Conservation (phyloP, 2,888 invertebrate genomes). For the Leucophenga montana region DNA sequence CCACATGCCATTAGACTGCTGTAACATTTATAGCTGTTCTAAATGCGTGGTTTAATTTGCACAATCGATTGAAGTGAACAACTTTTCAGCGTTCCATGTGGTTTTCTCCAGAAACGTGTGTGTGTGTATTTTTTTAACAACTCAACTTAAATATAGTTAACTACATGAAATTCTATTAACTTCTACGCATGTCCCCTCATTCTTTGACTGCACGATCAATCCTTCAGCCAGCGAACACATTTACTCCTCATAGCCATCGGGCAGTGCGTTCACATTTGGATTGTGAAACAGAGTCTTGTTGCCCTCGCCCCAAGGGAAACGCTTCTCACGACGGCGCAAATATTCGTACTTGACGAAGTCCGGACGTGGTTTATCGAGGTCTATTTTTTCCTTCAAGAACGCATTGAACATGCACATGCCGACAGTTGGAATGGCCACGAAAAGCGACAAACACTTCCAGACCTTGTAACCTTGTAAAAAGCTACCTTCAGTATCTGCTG, state of each 20-base stretch:
- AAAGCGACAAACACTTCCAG: constrained; percentile 85
- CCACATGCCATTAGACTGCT: no score
- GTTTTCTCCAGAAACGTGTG: constrained; percentile 23
- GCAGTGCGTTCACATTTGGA: constrained; percentile 84
- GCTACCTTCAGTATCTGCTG: constrained; percentile 66
- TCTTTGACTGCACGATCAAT: background rate
- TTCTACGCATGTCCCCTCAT: background rate
- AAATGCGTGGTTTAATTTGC: no score
- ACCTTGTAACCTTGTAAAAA: constrained; percentile 12
- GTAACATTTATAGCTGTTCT: no score
- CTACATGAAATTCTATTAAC: constrained; percentile 39
- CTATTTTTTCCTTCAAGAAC: constrained; percentile 79
- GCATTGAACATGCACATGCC: constrained; percentile 84
- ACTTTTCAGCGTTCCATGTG: no score
- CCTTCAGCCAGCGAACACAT: constrained; percentile 13
- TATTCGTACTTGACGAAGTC: no score
- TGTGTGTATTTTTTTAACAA: constrained; percentile 53
- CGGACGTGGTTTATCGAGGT: constrained; percentile 76
- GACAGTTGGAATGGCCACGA: constrained; percentile 86
- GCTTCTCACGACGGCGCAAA: constrained; percentile 86
- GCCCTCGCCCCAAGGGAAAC: constrained; percentile 96
- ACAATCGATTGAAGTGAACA: no score
- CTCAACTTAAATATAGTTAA: constrained; percentile 53
- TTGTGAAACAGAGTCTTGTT: constrained; percentile 91
- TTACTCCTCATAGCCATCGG: constrained; percentile 82